Evolutionary conservation across 2,113 vertebrate species (phyloP).

Genomic region (Apodemus sylvaticus): DNA sequence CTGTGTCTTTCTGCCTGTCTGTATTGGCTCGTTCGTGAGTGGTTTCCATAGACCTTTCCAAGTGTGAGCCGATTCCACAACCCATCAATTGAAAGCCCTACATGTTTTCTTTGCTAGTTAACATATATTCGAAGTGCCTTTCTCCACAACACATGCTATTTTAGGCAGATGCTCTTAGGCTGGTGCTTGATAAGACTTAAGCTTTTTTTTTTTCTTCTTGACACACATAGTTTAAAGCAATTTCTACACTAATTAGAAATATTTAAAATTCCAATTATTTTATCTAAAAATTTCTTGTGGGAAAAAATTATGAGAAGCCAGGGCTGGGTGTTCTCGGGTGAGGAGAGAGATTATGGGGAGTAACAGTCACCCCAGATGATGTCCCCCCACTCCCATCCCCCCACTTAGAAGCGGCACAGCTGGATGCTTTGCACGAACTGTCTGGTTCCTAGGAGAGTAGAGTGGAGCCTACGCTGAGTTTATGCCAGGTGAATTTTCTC

Average conservation of each 20-base stretch:
- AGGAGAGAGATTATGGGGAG: neutral
- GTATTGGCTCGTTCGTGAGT: neutral
- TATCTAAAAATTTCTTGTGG: neutral
- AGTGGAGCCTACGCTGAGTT: neutral
- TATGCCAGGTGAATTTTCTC: conserved; percentile 27
- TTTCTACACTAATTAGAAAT: conserved; percentile 25
- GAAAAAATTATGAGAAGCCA: neutral
- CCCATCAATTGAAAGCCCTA: conserved; percentile 1
- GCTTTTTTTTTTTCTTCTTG: neutral
- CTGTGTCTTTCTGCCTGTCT: neutral
- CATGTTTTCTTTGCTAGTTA: conserved; percentile 2
- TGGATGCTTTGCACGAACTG: neutral
- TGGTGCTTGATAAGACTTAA: neutral
- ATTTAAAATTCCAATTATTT: conserved; percentile 12
- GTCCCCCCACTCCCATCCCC: neutral
- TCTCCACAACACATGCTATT: neutral
- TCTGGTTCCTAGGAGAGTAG: neutral
- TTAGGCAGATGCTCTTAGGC: neutral
- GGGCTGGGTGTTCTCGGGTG: neutral
- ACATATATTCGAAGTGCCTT: neutral
- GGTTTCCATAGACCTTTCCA: neutral
- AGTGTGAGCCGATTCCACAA: neutral
- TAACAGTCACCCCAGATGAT: rapidly evolving
- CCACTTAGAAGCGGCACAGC: neutral
- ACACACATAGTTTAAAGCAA: conserved; percentile 15